These are phyloP conservation scores for Neodiprion fabricii DNA, from an alignment of 1,140 invertebrate genomes.

Conservation along the genomic window DNA sequence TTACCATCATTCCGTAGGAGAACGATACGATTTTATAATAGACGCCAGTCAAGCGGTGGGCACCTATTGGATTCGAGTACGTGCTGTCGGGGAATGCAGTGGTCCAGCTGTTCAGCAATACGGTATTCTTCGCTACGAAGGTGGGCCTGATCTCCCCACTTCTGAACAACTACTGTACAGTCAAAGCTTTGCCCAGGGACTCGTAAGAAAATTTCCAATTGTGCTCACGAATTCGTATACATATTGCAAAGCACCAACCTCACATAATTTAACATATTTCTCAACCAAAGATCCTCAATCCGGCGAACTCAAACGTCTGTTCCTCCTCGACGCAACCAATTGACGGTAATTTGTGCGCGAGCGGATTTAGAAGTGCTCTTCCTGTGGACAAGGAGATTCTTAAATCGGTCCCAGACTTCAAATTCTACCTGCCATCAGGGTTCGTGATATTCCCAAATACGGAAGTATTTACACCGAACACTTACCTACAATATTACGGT, in stretches of 20 bases:
- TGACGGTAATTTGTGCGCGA: constrained; percentile 65
- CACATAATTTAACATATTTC: not conserved
- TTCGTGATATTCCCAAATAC: constrained; percentile 10
- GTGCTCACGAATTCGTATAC: not conserved
- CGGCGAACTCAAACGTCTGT: constrained; percentile 74
- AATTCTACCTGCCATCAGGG: constrained; percentile 15
- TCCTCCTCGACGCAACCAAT: constrained; percentile 63
- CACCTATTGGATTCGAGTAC: constrained; percentile 60
- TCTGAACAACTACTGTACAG: constrained; percentile 17
- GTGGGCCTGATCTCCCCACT: constrained; percentile 8
- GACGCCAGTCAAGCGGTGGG: constrained; percentile 45
- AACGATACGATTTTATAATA: constrained; percentile 62
- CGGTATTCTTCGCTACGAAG: constrained; percentile 57
- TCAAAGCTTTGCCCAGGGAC: constrained; percentile 10
- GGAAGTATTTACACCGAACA: constrained; percentile 19
- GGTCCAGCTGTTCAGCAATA: constrained; percentile 52
- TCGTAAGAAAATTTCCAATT: constrained; percentile 28
- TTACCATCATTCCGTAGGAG: constrained; percentile 50
- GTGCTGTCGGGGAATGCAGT: constrained; percentile 54
- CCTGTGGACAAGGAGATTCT: not conserved
- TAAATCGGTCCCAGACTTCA: constrained; percentile 16
- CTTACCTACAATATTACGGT: constrained; percentile 23
- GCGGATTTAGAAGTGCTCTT: constrained; percentile 71
- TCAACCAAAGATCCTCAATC: constrained; percentile 73
- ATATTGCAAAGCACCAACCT: not conserved